phyloP scores from a whole-genome alignment of 2,113 vertebrate genomes.

The Piprites chloris region DNA sequence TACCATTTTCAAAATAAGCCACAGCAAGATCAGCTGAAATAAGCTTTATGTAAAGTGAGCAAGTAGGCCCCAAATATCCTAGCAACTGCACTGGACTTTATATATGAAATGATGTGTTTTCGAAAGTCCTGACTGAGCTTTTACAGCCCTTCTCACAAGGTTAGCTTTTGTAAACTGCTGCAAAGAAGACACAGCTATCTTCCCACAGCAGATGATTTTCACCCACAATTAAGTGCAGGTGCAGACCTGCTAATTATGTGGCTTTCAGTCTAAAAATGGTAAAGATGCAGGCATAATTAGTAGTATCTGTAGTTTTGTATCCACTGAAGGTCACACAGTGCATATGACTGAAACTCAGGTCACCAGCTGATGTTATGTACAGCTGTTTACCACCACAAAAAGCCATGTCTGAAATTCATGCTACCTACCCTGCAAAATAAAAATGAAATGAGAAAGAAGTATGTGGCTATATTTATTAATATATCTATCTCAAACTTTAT shows the following conservation, averaged over 20 bases:
- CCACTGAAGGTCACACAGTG: background rate
- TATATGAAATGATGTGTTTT: background rate
- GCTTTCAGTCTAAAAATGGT: background rate
- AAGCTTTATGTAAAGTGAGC: background rate
- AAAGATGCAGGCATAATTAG: background rate
- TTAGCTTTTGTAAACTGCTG: background rate
- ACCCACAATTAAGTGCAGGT: constrained; percentile 23
- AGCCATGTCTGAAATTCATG: background rate
- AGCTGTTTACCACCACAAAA: background rate
- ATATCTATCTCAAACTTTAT: background rate
- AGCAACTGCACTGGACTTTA: background rate
- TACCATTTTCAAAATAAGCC: constrained; percentile 17
- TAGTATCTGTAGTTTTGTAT: background rate
- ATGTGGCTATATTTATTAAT: background rate
- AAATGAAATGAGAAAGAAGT: background rate
- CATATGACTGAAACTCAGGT: background rate
- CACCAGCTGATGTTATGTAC: background rate
- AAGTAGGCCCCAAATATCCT: constrained; percentile 11
- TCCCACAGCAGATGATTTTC: background rate
- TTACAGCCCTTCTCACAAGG: background rate
- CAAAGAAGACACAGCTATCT: background rate
- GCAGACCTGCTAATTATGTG: constrained; percentile 2
- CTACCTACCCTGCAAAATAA: background rate
- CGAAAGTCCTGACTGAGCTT: background rate
- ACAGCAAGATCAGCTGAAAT: background rate